Conservation (phyloP, 2,113 vertebrate genomes). For the Rhabdomys dilectus region DNA sequence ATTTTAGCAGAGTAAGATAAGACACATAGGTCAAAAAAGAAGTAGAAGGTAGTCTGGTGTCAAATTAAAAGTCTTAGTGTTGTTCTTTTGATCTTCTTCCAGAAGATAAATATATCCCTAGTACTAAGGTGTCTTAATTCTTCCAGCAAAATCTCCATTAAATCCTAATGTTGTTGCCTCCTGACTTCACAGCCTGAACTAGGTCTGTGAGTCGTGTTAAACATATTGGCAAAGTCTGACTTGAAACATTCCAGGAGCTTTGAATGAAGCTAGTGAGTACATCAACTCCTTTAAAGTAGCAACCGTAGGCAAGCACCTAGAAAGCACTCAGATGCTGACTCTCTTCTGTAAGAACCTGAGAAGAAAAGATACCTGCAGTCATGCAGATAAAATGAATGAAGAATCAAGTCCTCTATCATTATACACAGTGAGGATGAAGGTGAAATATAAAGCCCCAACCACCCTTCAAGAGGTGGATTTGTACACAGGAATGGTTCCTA, state of each 20-base stretch:
- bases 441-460: background rate
- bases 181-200: background rate
- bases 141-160: slow-evolving; percentile 24
- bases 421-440: background rate
- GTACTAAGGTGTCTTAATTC: background rate
- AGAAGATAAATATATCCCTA: background rate
- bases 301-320: background rate
- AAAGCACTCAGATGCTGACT: slow-evolving; percentile 7
- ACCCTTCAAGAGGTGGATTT: background rate
- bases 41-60: background rate
- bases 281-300: background rate
- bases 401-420: background rate
- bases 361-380: background rate
- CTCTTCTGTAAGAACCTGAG: background rate
- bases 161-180: background rate
- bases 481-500: too few species aligned
- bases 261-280: background rate
- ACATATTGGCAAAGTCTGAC: background rate
- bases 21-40: background rate
- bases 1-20: slow-evolving; percentile 36
- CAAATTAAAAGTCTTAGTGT: background rate
- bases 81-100: slow-evolving; percentile 47
- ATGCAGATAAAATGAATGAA: background rate
- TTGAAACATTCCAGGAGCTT: background rate
- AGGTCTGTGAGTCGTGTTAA: background rate